Percentiles rank a stretch among this genome's conserved stretches.
Conservation (phyloP, 2,888 invertebrate genomes). For the Drosophila robusta region DNA sequence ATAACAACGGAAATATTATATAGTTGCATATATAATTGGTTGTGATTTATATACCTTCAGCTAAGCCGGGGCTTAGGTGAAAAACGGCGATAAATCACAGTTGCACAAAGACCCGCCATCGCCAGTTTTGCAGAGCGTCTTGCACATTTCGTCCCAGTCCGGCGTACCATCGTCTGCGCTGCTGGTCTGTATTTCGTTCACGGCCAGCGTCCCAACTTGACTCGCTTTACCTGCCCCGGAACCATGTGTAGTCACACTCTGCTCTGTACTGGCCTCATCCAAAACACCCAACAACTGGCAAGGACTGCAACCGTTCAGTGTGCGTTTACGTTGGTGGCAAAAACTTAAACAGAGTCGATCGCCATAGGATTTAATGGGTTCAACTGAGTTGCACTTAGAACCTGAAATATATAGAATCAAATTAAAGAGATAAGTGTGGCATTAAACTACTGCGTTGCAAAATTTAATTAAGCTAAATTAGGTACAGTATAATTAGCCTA, state of each 20-base stretch:
- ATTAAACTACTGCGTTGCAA: too few relatives aligned
- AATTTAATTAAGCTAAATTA: too few relatives aligned
- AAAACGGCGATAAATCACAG: conserved; percentile 89
- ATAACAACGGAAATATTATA: conserved; percentile 57
- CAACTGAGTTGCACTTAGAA: conserved; percentile 19
- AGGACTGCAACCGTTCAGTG: conserved; percentile 81
- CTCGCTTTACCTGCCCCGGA: conserved; percentile 18
- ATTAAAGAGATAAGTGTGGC: neutral
- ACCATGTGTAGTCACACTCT: conserved; percentile 57
- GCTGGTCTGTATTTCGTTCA: conserved; percentile 1
- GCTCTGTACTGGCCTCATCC: conserved; percentile 54
- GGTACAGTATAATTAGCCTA: too few relatives aligned
- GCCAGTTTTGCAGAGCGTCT: conserved; percentile 88
- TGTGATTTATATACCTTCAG: conserved; percentile 68
- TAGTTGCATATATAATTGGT: conserved; percentile 49
- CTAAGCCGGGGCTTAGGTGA: conserved; percentile 50
- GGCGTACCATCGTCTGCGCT: conserved; percentile 55
- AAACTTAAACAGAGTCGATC: conserved; percentile 76
- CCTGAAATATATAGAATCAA: conserved; percentile 5
- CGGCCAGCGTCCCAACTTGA: neutral
- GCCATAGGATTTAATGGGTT: conserved; percentile 28
- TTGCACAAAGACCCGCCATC: conserved; percentile 92
- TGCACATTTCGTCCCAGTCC: conserved; percentile 89
- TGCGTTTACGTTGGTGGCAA: conserved; percentile 71
- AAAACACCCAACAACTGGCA: conserved; percentile 61